These are phyloP conservation scores for Oncorhynchus tshawytscha DNA, from an alignment of 2,113 vertebrate species.

Conservation along the genomic window DNA sequence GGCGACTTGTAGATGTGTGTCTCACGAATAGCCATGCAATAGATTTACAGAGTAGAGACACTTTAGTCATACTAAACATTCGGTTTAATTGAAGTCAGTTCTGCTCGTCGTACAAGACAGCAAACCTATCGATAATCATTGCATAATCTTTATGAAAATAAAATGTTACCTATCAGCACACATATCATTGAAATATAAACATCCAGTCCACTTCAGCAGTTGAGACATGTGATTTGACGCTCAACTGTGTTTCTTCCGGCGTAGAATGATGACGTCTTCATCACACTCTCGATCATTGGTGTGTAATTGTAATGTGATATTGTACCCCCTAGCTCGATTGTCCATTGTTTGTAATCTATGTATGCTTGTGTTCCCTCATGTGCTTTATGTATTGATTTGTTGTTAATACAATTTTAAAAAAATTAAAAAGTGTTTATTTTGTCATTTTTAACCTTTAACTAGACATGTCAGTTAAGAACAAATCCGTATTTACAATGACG, in stretches of 20 bases:
- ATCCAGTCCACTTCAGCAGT: not conserved
- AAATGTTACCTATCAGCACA: not conserved
- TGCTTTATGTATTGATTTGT: no score
- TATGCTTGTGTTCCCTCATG: no score
- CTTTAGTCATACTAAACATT: slow-evolving; percentile 55
- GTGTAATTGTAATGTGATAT: no score
- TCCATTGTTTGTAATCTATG: no score
- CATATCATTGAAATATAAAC: not conserved
- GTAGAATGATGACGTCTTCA: slow-evolving; percentile 46
- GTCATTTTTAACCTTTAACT: not conserved
- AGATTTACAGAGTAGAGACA: slow-evolving; percentile 16
- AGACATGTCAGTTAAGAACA: no score
- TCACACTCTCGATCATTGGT: slow-evolving; percentile 26
- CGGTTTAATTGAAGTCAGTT: no score
- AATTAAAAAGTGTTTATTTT: not conserved
- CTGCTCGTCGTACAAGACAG: not conserved
- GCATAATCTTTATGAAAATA: not conserved
- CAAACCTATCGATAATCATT: not conserved
- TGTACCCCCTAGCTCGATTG: no score
- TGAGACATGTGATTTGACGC: slow-evolving; percentile 34
- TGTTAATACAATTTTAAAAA: no score
- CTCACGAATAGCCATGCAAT: slow-evolving; percentile 15
- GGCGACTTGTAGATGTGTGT: slow-evolving; percentile 2
- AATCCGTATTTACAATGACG: no score
- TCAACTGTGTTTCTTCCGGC: slow-evolving; percentile 43